Conservation (phyloP, 1,140 invertebrate species). For the Limonius californicus region DNA sequence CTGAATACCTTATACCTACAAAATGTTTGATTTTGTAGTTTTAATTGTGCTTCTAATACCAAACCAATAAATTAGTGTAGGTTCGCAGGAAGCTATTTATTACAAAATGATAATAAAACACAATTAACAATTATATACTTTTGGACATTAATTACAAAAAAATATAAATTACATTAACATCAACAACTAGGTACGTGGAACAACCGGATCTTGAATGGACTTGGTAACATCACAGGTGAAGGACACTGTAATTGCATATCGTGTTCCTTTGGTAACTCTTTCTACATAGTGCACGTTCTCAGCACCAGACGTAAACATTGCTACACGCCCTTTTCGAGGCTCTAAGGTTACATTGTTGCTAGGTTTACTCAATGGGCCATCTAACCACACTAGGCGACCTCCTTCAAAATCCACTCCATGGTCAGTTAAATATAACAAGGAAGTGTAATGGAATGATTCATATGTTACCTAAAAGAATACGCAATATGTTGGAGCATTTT, state of each 20-base stretch:
- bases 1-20: too few species aligned
- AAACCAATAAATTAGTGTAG: too few species aligned
- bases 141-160: too few species aligned
- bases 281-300: conserved; percentile 86
- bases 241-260: conserved; percentile 79
- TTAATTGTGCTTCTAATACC: too few species aligned
- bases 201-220: conserved; percentile 57
- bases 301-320: conserved; percentile 80
- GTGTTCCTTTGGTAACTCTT: conserved; percentile 65
- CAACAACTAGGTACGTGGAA: too few species aligned
- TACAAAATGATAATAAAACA: too few species aligned
- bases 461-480: conserved; percentile 68
- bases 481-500: too few species aligned
- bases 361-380: conserved; percentile 60
- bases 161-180: too few species aligned
- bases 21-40: too few species aligned
- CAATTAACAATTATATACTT: too few species aligned
- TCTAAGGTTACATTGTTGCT: conserved; percentile 70
- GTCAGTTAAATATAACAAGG: conserved; percentile 74
- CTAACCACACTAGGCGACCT: conserved; percentile 79
- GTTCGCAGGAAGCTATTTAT: too few species aligned
- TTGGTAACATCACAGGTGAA: conserved; percentile 75
- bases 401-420: conserved; percentile 74
- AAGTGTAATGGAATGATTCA: conserved; percentile 80
- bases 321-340: conserved; percentile 72